Base-by-base conservation (phyloP, 1,140 invertebrate species). In the Diploscapter pachys region DNA sequence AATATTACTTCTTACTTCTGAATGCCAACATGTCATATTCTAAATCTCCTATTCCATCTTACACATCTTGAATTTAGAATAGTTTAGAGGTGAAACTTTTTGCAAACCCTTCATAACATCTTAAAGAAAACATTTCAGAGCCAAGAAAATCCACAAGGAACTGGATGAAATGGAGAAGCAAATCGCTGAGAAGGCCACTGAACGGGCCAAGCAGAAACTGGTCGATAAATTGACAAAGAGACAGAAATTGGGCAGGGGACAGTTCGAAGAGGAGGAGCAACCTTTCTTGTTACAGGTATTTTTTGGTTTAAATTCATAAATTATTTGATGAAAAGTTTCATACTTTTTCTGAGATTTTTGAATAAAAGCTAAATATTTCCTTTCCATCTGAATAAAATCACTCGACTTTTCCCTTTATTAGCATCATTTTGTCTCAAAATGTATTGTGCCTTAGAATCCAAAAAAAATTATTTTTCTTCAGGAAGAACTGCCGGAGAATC, bases 261-360 rank as follows among this genome's bases (percentile, higher is more conserved):
- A 76, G n/a, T 78, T 78, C 56, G 76, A 78, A 0, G 72, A 78
- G 4, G 72, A 56, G 3, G 76, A 78, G n/a, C 66, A 76, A 54
- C 76, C 76, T 6, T 78, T 78, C 76, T 53, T 78, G n/a, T 62
- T 78, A 48, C 5, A 74, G 63, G 63, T 64, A 8, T 48, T 6
- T 59, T 59, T 31, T 31, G 31, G 31, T 31, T 31, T 31, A 31
- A 31, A 31, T 31, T 31, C 31, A 31, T 31, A 31, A 31, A 31
- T 31, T 31, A 31, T 31, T 31, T 1, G 31, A 31, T 31, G 31
- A 31, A 59, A 9, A 59, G 9, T 59, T 11, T 59, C 13, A 59
- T 13, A 59, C 13, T 13, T 50, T 6, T 64, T 64, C 6, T 64
- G 31, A 48, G 63, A 9, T 64, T 64, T 64, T 64, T 64, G 6